Base-by-base conservation (phyloP, 2,888 invertebrate genomes). In the Cataglyphis altisquamis region DNA sequence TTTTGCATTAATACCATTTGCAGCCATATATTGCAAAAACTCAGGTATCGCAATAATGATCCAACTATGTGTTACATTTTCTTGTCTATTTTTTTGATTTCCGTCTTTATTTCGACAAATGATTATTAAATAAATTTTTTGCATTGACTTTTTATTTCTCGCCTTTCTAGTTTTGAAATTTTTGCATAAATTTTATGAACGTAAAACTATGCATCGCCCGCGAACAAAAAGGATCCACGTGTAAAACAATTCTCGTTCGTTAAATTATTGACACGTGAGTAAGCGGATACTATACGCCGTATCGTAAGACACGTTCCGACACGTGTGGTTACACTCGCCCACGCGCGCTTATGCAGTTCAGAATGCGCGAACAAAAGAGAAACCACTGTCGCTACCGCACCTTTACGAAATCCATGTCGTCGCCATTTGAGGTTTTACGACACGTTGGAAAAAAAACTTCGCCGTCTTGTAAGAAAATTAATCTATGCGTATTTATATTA, bases 321-420 rank as follows among this genome's bases (percentile, higher is more conserved):
- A 41, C 55, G 25, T 70, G 52, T 55, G 72, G 36, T 57, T 45
- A 48, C 63, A 55, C 70, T 57, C 74, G 77, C 86, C 67, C 84
- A 87, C 84, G 87, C 82, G 29, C 15, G 8, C 52, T 70, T 67
- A 52, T 36, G 55, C 64, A 29, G 52, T 18, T 66, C 21, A 57
- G 57, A 73, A 68, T 39, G 62, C 64, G 52, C 68, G 48, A 87
- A 90, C 87, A 89, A 91, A 91, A 90, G 89, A 86, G 89, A 90
- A 90, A 90, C 85, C 75, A 78, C 86, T 86, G 63, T 84, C 63
- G 86, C 87, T 87, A 88, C 87, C 72, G 86, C 84, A 63, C 82
- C 88, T 89, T 77, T 89, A 86, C 90, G 84, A 90, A 90, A 89
- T 86, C 80, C 84, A 88, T 80, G 86, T 84, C 74, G 75, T 39